Evolutionary conservation across 2,888 invertebrate genomes (phyloP), one percentile per base, ranked within the genome.

Genomic region (Phragmatobia fuliginosa): DNA sequence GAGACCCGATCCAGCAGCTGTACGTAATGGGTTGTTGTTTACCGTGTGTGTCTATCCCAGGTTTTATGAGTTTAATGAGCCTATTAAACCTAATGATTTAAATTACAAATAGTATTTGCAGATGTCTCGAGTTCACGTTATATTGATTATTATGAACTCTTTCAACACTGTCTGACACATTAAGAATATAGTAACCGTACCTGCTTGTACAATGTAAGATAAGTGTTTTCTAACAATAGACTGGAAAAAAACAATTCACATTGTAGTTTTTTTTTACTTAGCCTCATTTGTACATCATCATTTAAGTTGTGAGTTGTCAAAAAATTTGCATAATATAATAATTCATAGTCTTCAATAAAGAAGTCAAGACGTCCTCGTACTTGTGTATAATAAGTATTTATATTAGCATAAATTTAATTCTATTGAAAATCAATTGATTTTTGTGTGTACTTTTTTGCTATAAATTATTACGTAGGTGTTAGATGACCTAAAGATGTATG

Each of bases 381-480:
- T 0, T 25, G 3, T 52, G 11, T 25, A 25, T 11, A 52, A 52
- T 25, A 49, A 49, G 25, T 28, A 33, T 21, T 45, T 36, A 45
- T 7, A 67, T 66, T 61, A 33, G n/a, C 60, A 49, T 49, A 60
- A 33, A 56, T 60, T 11, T 45, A 61, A 52, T 61, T 67, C 3
- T 33, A 33, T 33, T 33, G 5, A 33, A 33, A 33, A 33, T 33
- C 7, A 3, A 33, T n/a, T n/a, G n/a, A n/a, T 32, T 36, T 49
- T 49, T 61, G n/a, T n/a, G 21, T 28, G 31, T 31, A 58, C 21
- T 21, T 41, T 66, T 66, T 66, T 59, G 31, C 11, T 28, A 14
- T 41, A 41, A 41, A 21, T 28, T 66, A 21, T n/a, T 33, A 32
- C 36, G 21, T 14, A 21, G 18, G 76, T 62, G 77, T 41, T 21